Conservation (phyloP, 2,113 vertebrate species). For the Nothocercus nigrocapillus region DNA sequence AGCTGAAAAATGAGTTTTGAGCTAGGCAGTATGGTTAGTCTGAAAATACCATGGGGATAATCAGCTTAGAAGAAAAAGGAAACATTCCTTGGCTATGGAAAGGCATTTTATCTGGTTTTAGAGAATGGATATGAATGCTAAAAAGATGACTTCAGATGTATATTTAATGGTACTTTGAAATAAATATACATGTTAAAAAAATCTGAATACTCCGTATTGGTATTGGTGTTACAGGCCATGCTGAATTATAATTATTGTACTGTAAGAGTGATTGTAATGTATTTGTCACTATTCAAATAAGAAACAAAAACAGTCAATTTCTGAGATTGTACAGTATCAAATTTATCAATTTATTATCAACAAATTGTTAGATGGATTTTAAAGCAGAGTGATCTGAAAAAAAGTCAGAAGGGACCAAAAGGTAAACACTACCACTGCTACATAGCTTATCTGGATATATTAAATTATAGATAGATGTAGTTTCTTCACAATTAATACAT, state of each 20-base stretch:
- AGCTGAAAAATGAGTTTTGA: not conserved
- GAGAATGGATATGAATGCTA: not conserved
- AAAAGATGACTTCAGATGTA: not conserved
- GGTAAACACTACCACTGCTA: not conserved
- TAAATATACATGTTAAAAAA: not conserved
- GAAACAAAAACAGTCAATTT: not conserved
- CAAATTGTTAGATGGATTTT: not conserved
- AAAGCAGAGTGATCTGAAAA: not conserved
- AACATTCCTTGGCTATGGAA: not conserved
- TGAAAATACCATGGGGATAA: not conserved
- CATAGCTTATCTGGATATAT: not conserved
- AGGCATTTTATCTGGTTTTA: not conserved
- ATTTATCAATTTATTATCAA: not conserved
- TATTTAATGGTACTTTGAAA: not conserved
- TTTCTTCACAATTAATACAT: not conserved
- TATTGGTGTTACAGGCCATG: not conserved
- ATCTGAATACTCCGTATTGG: not conserved
- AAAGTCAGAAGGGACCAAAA: not conserved
- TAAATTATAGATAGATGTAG: not conserved
- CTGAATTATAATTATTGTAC: not conserved
- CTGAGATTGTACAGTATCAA: not conserved
- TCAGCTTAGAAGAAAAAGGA: not conserved
- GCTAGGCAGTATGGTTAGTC: not conserved
- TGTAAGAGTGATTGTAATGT: not conserved
- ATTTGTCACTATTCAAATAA: not conserved